Base-by-base conservation (phyloP, 2,113 vertebrate genomes). In the Australoheros scitulus region DNA sequence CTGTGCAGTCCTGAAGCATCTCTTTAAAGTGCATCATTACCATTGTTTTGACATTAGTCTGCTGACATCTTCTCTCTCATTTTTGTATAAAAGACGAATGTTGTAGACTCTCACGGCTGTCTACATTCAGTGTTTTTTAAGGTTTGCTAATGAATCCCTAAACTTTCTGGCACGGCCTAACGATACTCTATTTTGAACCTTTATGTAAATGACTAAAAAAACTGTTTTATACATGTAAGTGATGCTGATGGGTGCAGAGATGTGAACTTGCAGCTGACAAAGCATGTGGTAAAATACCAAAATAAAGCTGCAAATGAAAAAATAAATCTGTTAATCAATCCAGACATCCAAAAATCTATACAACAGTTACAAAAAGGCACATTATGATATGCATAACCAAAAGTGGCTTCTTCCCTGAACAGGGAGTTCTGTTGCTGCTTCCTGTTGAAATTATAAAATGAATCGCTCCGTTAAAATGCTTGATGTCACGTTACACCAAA, bases 321-420 rank as follows among this genome's bases (percentile, higher is more conserved):
- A 85, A 50, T 24, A n/a, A 57, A 81, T 82, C 47, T 81, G 24
- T 88, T 29, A 47, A 36, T 74, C 11, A n/a, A 60, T 20, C 14
- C 32, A 68, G 26, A 3, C 8, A 58, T 81, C 38, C 61, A 17
- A 81, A 64, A 77, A 52, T 38, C 7, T 89, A 18, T 80, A 72
- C 4, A 81, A 79, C 76, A 70, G 76, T 55, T 85, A 76, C 34
- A 82, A 91, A 94, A 94, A 94, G 94, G 94, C 94, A 95, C 94
- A 24, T 90, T 77, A 92, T 94, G 89, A 93, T 86, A 92, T 83
- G 90, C 80, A 87, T 85, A 89, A 91, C 47, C 63, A 59, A 88
- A 82, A 4, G 55, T 89, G 77, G 80, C 77, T 80, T 83, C 38
- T 74, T 47, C 75, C 80, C 76, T 61, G 76, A 65, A 29, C 38